Evolutionary conservation across 1,140 invertebrate species (phyloP).

Genomic region (Ridgeia piscesae): DNA sequence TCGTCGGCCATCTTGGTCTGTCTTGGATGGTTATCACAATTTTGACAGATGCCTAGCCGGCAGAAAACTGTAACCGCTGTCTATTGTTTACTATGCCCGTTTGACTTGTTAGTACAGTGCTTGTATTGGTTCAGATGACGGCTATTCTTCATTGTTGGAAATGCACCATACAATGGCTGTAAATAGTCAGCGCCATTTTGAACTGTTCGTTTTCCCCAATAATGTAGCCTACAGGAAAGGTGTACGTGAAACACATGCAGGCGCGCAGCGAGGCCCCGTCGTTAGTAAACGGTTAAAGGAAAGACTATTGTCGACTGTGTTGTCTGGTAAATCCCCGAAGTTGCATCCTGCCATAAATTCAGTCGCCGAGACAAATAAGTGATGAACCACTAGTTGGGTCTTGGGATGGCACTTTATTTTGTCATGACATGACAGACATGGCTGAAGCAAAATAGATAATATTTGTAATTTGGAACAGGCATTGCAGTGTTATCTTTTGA

Average conservation of each 20-base stretch:
- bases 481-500: not conserved
- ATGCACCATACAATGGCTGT: not conserved
- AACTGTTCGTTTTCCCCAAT: conserved; percentile 4
- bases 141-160: not conserved
- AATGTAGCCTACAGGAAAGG: conserved; percentile 4
- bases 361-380: not conserved
- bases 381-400: not conserved
- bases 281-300: not conserved
- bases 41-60: not conserved
- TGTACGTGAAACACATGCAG: not conserved
- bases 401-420: not conserved
- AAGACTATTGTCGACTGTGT: not conserved
- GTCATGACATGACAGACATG: not conserved
- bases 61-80: not conserved
- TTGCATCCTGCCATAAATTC: not conserved
- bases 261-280: not conserved
- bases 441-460: not conserved
- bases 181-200: conserved; percentile 5
- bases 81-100: not conserved
- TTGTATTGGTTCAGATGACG: not conserved
- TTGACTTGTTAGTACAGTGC: not conserved
- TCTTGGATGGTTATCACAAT: conserved; percentile 16
- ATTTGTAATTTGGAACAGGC: not conserved
- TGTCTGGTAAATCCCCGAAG: not conserved
- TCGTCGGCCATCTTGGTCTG: conserved; percentile 41